Base-by-base conservation (phyloP, 1,140 invertebrate species). In the Ptiloglossa arizonensis region DNA sequence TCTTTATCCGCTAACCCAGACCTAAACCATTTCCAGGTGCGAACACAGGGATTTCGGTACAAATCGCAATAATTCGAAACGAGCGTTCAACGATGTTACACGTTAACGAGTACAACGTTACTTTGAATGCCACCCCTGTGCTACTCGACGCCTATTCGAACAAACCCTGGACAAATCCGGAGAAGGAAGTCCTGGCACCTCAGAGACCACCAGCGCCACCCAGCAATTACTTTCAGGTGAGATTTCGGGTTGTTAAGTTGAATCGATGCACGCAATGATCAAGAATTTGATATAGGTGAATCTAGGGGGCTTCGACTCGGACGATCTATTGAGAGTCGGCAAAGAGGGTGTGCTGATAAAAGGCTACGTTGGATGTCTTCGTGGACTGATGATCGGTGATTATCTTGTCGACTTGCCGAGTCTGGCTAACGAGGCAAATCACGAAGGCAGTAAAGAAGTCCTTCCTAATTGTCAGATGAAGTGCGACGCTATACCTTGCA, bases 381-480 rank as follows among this genome's bases (percentile, higher is more conserved):
- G 97, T 80, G 98, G 98, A 13, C 93, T 98, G 52, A 97, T 97
- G 93, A 97, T 98, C 74, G 97, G 96, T 24, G 93, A 96, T 69
- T 95, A 95, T 84, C 93, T 96, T 17, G 95, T 98, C 44, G 95
- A 97, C 91, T 91, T 98, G 41, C 94, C 96, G 22, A 93, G 93
- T 60, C 95, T 96, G 82, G 95, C 95, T 60, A 94, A 94, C 86
- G 94, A 95, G 87, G 94, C 95, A 82, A 95, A 95, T 90, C 94
- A 95, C 89, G 94, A 95, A 92, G 95, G 96, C 93, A 94, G 93
- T 74, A 93, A 93, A 88, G 97, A 96, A 6, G 95, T 98, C 0
- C 90, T 97, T 22, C 94, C 95, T 2, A 95, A 96, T 79, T 98
- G 97, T 92, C 95, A 96, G 81, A 97, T 97, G 95, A 96, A 97